Conservation (phyloP, 2,797 vertebrate species). For the Manis pentadactyla region DNA sequence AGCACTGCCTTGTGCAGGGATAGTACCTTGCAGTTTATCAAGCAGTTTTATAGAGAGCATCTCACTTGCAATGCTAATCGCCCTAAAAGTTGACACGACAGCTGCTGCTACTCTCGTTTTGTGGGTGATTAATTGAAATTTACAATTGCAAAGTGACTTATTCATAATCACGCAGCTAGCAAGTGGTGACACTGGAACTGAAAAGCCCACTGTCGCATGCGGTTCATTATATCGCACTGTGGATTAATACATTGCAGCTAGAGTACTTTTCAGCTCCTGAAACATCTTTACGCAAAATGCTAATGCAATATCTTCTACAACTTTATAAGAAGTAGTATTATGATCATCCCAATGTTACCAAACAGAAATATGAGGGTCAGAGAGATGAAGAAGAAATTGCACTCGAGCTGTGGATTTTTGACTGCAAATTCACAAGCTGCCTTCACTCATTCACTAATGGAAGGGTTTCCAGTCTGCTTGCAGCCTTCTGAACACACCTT, state of each 20-base stretch:
- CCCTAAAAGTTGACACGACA: conserved; percentile 58
- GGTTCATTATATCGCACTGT: conserved; percentile 50
- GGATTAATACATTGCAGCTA: conserved; percentile 46
- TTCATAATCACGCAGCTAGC: conserved; percentile 56
- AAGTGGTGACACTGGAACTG: not conserved
- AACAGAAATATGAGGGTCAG: not conserved
- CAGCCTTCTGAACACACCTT: not conserved
- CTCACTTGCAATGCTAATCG: conserved; percentile 33
- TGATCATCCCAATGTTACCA: not conserved
- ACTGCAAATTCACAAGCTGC: not conserved
- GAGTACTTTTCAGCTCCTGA: not conserved
- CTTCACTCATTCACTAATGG: not conserved
- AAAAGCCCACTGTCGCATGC: conserved; percentile 40
- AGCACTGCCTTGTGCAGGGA: not conserved
- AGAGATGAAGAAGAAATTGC: not conserved
- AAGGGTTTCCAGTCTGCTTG: not conserved
- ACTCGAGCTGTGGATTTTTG: not conserved
- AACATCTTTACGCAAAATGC: not conserved
- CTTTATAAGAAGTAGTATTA: not conserved
- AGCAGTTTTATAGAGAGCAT: not conserved
- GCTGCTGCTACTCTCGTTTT: conserved; percentile 58
- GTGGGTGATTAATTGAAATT: conserved; percentile 74
- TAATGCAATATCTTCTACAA: not conserved
- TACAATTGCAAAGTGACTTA: conserved; percentile 64
- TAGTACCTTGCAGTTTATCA: not conserved